Percentiles rank a stretch among this genome's conserved stretches.
Conservation (phyloP, 2,113 vertebrate species). For the Rhinogobius similis region DNA sequence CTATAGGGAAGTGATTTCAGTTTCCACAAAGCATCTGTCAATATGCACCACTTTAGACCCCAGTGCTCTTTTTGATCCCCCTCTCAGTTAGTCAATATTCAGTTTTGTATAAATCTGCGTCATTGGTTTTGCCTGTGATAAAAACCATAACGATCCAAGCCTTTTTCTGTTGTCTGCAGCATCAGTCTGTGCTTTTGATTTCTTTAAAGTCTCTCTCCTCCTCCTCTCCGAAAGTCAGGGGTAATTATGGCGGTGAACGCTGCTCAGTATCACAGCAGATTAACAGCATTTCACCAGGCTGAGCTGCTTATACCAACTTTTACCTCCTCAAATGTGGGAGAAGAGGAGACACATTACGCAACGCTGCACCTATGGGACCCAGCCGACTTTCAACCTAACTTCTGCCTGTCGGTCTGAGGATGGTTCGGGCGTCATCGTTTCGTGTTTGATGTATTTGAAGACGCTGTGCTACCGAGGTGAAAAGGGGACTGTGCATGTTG, state of each 20-base stretch:
- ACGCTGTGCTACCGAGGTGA: constrained; percentile 43
- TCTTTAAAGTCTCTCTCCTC: constrained; percentile 53
- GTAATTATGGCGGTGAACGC: constrained; percentile 67
- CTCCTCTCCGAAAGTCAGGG: constrained; percentile 54
- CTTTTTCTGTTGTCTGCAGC: constrained; percentile 58
- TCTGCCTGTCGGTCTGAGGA: constrained; percentile 56
- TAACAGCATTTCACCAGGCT: constrained; percentile 64
- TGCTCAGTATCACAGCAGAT: constrained; percentile 62
- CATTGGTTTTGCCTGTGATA: constrained; percentile 50
- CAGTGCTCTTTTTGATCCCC: too few relatives aligned
- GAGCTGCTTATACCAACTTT: constrained; percentile 67
- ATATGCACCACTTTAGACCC: too few relatives aligned
- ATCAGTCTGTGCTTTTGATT: constrained; percentile 51
- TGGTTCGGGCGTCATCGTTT: constrained; percentile 54
- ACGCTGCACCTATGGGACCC: constrained; percentile 68
- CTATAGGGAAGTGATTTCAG: too few relatives aligned
- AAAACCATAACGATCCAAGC: constrained; percentile 65
- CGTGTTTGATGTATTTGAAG: constrained; percentile 74
- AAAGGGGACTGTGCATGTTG: constrained; percentile 62
- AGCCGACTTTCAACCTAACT: constrained; percentile 69
- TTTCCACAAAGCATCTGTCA: too few relatives aligned
- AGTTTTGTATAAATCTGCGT: constrained; percentile 33
- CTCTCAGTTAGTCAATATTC: too few relatives aligned
- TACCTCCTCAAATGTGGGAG: constrained; percentile 67
- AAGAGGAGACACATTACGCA: constrained; percentile 68